Evolutionary conservation across 2,888 invertebrate genomes (phyloP), one percentile per base, ranked within the genome.

Genomic region (Lasioglossum lativentre): DNA sequence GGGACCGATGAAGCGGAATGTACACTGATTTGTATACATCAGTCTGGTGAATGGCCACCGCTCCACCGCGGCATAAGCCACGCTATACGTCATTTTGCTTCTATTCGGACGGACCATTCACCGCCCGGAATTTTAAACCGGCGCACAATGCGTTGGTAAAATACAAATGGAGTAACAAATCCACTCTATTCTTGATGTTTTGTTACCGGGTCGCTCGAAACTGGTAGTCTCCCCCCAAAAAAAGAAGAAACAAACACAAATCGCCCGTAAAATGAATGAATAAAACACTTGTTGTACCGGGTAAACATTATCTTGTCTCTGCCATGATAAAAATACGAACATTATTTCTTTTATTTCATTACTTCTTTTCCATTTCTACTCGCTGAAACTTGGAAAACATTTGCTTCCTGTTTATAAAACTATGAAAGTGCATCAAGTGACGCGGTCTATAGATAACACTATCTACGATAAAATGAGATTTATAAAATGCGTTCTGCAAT

Each of bases 21-120:
- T 66, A 66, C 19, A 23, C 66, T 66, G 34, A 66, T 66, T 66
- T 66, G 66, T 66, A 66, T 66, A 66, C 66, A 66, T 66, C 66
- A 38, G 66, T 34, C 12, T 66, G 19, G 34, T 34, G 66, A 34
- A 66, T 66, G 16, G 66, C 66, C 8, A n/a, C 10, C 19, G 66
- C 66, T 16, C 16, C 30, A 34, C 66, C 8, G 3, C 3, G 3
- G 19, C 66, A 10, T 19, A 66, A 16, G 34, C 38, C 66, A 38
- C 23, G 34, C 8, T 66, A 66, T 38, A 23, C 8, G 10, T 66
- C 38, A 38, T 34, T 66, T 34, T 66, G 34, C 30, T 34, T 23
- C 34, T 66, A 66, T 34, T 66, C 4, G 2, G 10, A 1, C 4
- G 2, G 10, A 1, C 34, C 6, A 63, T 63, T 63, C 63, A 19